Conservation (phyloP, 2,888 invertebrate species). For the Platycheirus rosarum region DNA sequence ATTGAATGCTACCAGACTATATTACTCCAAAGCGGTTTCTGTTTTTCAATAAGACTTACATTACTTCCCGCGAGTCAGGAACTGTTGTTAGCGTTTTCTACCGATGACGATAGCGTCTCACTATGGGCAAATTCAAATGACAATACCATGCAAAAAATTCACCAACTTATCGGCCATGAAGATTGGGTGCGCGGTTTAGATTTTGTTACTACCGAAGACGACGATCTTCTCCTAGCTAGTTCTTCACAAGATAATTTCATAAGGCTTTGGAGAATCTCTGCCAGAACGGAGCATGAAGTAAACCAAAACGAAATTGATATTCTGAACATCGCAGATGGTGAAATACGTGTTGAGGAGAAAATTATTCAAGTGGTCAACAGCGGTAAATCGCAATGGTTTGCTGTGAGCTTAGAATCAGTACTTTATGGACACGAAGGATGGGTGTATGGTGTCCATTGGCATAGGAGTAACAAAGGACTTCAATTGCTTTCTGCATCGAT, state of each 20-base stretch:
- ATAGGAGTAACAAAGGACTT: conserved; percentile 79
- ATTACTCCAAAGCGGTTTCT: conserved; percentile 87
- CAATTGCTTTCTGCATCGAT: conserved; percentile 93
- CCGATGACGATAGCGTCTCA: conserved; percentile 90
- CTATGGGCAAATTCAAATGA: conserved; percentile 84
- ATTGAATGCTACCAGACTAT: conserved; percentile 85
- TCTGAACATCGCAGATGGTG: conserved; percentile 76
- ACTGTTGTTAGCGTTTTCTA: conserved; percentile 87
- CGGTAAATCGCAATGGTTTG: conserved; percentile 82
- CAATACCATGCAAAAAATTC: conserved; percentile 72
- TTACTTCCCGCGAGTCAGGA: conserved; percentile 84
- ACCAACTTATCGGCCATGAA: conserved; percentile 90
- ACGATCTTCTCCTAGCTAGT: conserved; percentile 89
- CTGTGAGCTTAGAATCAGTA: conserved; percentile 91
- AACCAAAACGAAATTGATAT: conserved; percentile 76
- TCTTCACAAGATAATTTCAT: conserved; percentile 94
- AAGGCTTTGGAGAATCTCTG: conserved; percentile 90
- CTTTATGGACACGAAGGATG: conserved; percentile 96
- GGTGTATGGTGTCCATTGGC: conserved; percentile 96
- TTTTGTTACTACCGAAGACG: conserved; percentile 85
- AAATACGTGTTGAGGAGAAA: conserved; percentile 82
- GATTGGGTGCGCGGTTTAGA: conserved; percentile 95
- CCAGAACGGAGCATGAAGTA: conserved; percentile 78
- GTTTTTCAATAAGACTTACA: conserved; percentile 86
- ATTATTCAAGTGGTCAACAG: conserved; percentile 77